These are phyloP conservation scores for Macrosoma leucophasiata DNA, from an alignment of 2,888 invertebrate species.

Conservation along the genomic window DNA sequence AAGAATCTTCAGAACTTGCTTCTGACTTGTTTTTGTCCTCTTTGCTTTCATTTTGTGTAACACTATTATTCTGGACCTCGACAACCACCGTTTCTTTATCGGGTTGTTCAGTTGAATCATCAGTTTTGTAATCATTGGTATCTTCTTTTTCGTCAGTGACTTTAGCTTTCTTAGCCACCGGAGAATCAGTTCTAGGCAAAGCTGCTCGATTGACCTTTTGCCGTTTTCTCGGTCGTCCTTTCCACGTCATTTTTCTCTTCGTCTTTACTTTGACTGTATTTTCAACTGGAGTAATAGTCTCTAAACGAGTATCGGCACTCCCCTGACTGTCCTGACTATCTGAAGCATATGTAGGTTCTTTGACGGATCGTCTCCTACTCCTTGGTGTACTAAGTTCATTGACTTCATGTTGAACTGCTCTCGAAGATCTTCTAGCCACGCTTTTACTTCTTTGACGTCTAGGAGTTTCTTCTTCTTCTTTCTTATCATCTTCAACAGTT, in stretches of 20 bases:
- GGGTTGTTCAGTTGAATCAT: conserved; percentile 44
- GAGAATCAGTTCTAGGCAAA: conserved; percentile 34
- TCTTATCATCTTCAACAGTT: conserved; percentile 41
- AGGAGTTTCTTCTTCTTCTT: conserved; percentile 47
- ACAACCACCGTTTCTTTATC: conserved; percentile 24
- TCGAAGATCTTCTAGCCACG: conserved; percentile 48
- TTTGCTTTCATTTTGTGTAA: conserved; percentile 38
- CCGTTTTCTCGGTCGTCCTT: conserved; percentile 58
- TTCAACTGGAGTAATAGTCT: conserved; percentile 31
- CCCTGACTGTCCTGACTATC: conserved; percentile 68
- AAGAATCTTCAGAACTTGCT: conserved; percentile 77
- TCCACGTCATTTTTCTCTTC: conserved; percentile 72
- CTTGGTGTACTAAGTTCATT: conserved; percentile 33
- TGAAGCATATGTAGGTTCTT: conserved; percentile 47
- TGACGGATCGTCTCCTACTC: conserved; percentile 43
- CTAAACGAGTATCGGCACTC: conserved; percentile 34
- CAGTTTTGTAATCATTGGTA: conserved; percentile 42
- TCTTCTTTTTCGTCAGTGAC: conserved; percentile 35
- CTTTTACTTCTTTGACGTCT: conserved; percentile 57
- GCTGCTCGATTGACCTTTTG: conserved; percentile 39
- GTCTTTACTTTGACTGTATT: conserved; percentile 41
- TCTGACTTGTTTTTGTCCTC: conserved; percentile 55
- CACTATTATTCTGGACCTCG: conserved; percentile 29
- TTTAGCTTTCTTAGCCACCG: conserved; percentile 52
- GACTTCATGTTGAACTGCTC: conserved; percentile 39